Evolutionary conservation across 2,888 invertebrate genomes (phyloP), one percentile per base, ranked within the genome.

Genomic region (Drosophila prolongata): DNA sequence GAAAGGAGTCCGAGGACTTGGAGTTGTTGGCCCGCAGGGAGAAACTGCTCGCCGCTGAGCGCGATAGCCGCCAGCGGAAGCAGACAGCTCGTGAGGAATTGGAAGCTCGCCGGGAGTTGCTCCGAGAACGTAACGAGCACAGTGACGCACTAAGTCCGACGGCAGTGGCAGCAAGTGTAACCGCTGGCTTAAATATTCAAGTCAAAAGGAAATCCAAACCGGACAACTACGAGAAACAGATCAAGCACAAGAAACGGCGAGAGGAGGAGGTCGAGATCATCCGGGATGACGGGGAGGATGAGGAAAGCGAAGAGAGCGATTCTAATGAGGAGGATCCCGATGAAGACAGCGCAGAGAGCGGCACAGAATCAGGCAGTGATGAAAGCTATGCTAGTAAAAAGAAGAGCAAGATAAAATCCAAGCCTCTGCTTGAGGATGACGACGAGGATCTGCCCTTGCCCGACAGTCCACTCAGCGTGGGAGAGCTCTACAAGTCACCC

Each of bases 1-100:
- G 79, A 3, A 83, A 80, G 35, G 69, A 78, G 13, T 75, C 92
- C 89, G 78, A 92, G 90, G 90, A 92, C 93, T 86, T 94, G 89
- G 92, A 94, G 92, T 86, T 93, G 90, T 79, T 94, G 92, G 92
- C 94, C 90, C 92, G 96, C 79, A 94, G 95, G 82, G 95, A 95
- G 75, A 95, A 95, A 87, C 92, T 96, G 50, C 90, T 96, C 71
- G 95, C 95, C 91, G 96, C 96, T 93, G 96, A 95, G 86, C 93
- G 96, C 35, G 92, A 97, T 92, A 96, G 95, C 94, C 95, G 95
- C 3, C 94, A 96, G 79, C 94, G 96, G 59, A 96, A 96, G 91
- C 95, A 96, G 90, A 95, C 95, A 57, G 95, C 96, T 0, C 93
- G 95, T 24, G 94, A 94, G 58, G 96, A 96, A 89, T 91, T 96